Percentiles rank a stretch among this genome's conserved stretches.
These are phyloP conservation scores for Electrona antarctica DNA, from an alignment of 2,113 vertebrate genomes.

Conservation along the genomic window DNA sequence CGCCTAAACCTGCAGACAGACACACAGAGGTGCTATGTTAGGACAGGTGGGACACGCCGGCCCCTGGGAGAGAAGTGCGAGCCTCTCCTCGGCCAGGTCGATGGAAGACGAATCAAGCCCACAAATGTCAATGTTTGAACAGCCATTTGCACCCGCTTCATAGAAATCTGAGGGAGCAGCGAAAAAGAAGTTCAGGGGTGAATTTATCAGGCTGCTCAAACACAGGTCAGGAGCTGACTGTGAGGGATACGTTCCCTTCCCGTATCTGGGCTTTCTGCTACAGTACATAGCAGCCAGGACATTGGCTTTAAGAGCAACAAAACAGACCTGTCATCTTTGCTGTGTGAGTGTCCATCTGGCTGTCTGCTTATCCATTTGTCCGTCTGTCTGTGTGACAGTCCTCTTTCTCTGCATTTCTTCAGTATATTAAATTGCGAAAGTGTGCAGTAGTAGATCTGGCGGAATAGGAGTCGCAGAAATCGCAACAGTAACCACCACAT, in stretches of 20 bases:
- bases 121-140: slow-evolving; percentile 68
- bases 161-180: slow-evolving; percentile 67
- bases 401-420: too few relatives aligned
- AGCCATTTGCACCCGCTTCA: slow-evolving; percentile 72
- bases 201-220: slow-evolving; percentile 70
- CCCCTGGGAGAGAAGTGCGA: slow-evolving; percentile 31
- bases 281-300: slow-evolving; percentile 19
- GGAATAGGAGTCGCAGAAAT: too few relatives aligned
- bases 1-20: slow-evolving; percentile 26
- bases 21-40: slow-evolving; percentile 49
- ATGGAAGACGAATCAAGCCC: slow-evolving; percentile 57
- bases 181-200: slow-evolving; percentile 46
- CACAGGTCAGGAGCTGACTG: slow-evolving; percentile 36
- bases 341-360: not conserved
- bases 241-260: slow-evolving; percentile 53
- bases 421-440: too few relatives aligned
- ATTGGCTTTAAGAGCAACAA: slow-evolving; percentile 22
- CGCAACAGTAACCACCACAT: too few relatives aligned
- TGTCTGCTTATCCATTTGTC: not conserved
- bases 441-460: too few relatives aligned
- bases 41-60: slow-evolving; percentile 23
- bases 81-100: slow-evolving; percentile 41
- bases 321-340: not conserved
- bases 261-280: slow-evolving; percentile 64
- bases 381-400: not conserved